A percentile compares a stretch with the other conserved stretches of the same genome.
Conservation (phyloP, 2,113 vertebrate genomes). For the Madoqua kirkii region DNA sequence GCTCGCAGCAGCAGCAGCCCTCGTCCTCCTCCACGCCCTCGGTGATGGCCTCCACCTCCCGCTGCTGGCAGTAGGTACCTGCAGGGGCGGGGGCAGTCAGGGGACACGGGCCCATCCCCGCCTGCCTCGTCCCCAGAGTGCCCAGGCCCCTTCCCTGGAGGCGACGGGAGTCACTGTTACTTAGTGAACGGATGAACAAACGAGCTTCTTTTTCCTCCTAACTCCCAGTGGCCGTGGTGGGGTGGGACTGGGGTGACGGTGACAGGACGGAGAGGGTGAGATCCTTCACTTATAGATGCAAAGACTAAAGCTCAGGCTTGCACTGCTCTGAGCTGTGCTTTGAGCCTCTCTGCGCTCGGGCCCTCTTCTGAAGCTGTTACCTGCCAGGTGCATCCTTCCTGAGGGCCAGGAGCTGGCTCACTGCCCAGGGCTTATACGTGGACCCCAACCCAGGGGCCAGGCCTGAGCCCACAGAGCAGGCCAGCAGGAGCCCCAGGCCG, state of each 20-base stretch:
- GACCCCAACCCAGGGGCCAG: neutral
- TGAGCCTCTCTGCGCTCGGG: neutral
- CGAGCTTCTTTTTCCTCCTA: neutral
- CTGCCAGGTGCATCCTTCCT: accelerated
- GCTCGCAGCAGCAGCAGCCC: constrained; percentile 94
- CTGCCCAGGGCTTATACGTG: neutral
- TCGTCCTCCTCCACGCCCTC: constrained; percentile 94
- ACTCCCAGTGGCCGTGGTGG: neutral
- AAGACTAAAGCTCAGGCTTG: neutral
- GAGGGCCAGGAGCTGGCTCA: neutral
- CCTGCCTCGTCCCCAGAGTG: neutral
- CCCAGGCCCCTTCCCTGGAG: accelerated
- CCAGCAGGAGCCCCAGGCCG: neutral
- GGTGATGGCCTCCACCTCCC: constrained; percentile 94
- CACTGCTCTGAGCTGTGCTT: accelerated
- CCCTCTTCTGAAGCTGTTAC: neutral
- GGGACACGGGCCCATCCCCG: accelerated
- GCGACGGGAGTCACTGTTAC: accelerated
- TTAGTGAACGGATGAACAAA: accelerated
- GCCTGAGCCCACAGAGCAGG: neutral
- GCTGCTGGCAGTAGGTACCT: constrained; percentile 95
- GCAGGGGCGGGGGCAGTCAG: neutral
- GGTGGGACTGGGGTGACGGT: accelerated
- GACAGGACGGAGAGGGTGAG: neutral
- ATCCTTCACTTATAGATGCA: neutral